Percentiles rank a stretch among this genome's conserved stretches.
Conservation (phyloP, 2,888 invertebrate species). For the Orthosia gracilis region DNA sequence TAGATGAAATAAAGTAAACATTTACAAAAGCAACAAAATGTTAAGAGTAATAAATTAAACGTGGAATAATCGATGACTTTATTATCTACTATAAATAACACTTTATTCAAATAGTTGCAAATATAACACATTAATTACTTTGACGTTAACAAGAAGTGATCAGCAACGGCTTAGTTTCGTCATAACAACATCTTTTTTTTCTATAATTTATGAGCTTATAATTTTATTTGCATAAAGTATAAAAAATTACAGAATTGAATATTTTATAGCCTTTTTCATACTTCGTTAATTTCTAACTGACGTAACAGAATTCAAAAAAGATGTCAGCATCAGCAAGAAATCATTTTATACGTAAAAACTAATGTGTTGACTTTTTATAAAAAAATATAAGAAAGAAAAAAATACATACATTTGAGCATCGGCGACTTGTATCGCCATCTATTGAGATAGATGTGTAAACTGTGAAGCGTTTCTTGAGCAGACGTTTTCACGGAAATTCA, state of each 20-base stretch:
- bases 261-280: slow-evolving; percentile 34
- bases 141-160: slow-evolving; percentile 69
- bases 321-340: not conserved
- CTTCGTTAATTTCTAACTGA: not conserved
- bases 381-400: not conserved
- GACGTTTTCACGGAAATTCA: not conserved
- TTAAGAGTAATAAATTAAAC: slow-evolving; percentile 74
- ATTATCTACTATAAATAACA: slow-evolving; percentile 78
- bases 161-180: slow-evolving; percentile 50
- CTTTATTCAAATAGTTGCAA: slow-evolving; percentile 79
- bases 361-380: not conserved
- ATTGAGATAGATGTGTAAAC: slow-evolving; percentile 31
- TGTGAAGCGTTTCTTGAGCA: not conserved
- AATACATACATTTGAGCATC: too few species aligned
- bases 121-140: slow-evolving; percentile 74
- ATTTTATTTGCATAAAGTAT: slow-evolving; percentile 7
- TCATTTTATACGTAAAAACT: not conserved
- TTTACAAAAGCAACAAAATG: slow-evolving; percentile 40
- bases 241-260: not conserved
- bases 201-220: slow-evolving; percentile 45
- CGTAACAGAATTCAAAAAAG: not conserved
- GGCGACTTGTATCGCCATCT: slow-evolving; percentile 72
- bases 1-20: slow-evolving; percentile 33
- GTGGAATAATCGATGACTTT: slow-evolving; percentile 77
- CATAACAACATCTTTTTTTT: slow-evolving; percentile 44